phyloP scores from a whole-genome alignment of 2,888 invertebrate genomes.

The Zaprionus obscuricornis region DNA sequence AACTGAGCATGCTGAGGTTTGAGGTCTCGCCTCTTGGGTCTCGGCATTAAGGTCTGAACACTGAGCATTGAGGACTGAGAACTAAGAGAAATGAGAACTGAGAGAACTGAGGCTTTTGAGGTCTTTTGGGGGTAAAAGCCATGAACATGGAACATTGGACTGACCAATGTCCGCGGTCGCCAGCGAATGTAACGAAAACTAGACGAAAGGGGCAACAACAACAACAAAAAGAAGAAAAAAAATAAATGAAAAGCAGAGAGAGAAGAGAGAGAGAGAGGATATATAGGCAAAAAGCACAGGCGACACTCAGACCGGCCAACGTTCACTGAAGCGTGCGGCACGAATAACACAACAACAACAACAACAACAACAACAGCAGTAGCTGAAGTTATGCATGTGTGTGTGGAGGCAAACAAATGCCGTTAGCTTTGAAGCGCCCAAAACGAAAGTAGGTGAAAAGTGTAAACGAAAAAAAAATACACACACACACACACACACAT shows the following conservation, averaged over 20 bases:
- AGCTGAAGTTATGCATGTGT: slow-evolving; percentile 10
- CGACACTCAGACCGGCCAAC: slow-evolving; percentile 62
- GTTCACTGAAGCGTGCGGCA: slow-evolving; percentile 55
- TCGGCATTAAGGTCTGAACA: no score
- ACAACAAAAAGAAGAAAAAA: no score
- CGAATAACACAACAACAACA: slow-evolving; percentile 40
- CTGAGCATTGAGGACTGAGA: not conserved
- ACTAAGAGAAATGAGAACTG: not conserved
- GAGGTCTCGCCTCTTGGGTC: no score
- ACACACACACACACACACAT: slow-evolving; percentile 4
- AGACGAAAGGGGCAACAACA: no score
- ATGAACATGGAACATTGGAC: slow-evolving; percentile 35
- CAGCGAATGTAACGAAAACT: slow-evolving; percentile 27
- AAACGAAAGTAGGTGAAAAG: slow-evolving; percentile 71
- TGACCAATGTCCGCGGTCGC: slow-evolving; percentile 56
- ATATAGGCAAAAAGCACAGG: slow-evolving; percentile 36
- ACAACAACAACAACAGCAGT: slow-evolving; percentile 8
- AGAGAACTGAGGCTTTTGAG: not conserved
- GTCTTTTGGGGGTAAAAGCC: slow-evolving; percentile 26
- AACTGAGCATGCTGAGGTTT: not conserved
- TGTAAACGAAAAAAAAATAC: slow-evolving; percentile 56
- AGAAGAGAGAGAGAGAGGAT: not conserved
- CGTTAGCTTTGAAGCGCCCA: slow-evolving; percentile 45
- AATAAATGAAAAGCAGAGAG: no score
- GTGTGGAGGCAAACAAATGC: slow-evolving; percentile 37